Conservation (phyloP, 2,113 vertebrate genomes). For the Mellivora capensis region DNA sequence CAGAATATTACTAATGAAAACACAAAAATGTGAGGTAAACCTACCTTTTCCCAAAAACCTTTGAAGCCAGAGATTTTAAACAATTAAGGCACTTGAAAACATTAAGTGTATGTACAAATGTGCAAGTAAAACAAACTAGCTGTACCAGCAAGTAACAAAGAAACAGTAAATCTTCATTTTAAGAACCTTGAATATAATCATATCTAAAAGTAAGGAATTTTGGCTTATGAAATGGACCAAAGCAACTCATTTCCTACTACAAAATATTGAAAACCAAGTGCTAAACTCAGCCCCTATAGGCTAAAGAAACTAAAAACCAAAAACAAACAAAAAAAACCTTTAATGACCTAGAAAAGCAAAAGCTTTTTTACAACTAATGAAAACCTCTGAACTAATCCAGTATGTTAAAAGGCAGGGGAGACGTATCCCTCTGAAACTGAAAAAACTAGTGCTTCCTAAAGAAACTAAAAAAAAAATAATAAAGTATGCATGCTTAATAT, state of each 20-base stretch:
- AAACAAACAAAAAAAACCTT: background rate
- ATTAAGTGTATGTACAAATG: conserved; percentile 65
- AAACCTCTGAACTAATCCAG: conserved; percentile 52
- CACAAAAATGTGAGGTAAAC: conserved; percentile 76
- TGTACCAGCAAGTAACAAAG: conserved; percentile 62
- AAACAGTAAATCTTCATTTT: conserved; percentile 61
- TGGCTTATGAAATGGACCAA: conserved; percentile 55
- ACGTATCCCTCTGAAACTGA: conserved; percentile 1
- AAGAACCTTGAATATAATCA: conserved; percentile 51
- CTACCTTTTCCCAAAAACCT: conserved; percentile 69
- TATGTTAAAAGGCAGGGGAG: conserved; percentile 6
- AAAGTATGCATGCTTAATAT: background rate
- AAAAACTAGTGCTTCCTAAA: background rate
- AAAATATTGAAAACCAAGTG: conserved; percentile 63
- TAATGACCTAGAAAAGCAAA: conserved; percentile 32
- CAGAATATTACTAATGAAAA: conserved; percentile 69
- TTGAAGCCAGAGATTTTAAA: conserved; percentile 80
- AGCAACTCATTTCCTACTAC: conserved; percentile 28
- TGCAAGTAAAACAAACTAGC: conserved; percentile 70
- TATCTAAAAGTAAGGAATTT: conserved; percentile 53
- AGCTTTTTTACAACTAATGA: conserved; percentile 25
- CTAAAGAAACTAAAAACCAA: conserved; percentile 21
- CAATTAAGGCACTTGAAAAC: conserved; percentile 86
- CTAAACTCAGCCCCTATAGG: conserved; percentile 59
- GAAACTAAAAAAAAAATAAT: background rate